A percentile compares a stretch with the other conserved stretches of the same genome.
These are phyloP conservation scores for Euura saliciscinereae DNA, from an alignment of 1,140 invertebrate species.

Conservation along the genomic window DNA sequence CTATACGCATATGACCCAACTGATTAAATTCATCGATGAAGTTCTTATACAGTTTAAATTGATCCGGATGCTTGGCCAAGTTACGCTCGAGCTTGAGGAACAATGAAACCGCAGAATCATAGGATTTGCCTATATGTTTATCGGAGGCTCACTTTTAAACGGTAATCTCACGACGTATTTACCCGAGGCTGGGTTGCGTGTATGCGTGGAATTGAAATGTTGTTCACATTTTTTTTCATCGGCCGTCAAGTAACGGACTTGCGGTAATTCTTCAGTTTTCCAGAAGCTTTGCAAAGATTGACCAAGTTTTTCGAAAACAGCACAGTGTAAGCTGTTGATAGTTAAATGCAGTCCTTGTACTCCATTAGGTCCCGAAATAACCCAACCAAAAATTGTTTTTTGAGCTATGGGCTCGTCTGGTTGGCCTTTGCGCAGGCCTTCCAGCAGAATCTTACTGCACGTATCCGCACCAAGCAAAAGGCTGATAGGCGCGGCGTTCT, in stretches of 20 bases:
- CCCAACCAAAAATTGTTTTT: constrained; percentile 20
- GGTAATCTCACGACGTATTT: neutral
- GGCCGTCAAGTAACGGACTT: neutral
- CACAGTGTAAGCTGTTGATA: too few species aligned
- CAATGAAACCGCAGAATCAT: neutral
- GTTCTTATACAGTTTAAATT: constrained; percentile 19
- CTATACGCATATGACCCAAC: constrained; percentile 38
- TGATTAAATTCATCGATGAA: constrained; percentile 40
- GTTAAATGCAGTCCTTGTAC: neutral
- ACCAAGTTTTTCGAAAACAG: neutral
- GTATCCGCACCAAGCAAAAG: too few species aligned
- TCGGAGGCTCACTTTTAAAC: neutral
- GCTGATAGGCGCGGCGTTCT: too few species aligned
- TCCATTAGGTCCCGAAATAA: constrained; percentile 17
- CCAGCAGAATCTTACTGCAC: too few species aligned
- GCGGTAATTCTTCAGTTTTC: constrained; percentile 16
- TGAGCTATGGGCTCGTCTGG: constrained; percentile 13
- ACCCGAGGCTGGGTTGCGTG: neutral
- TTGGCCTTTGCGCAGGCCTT: too few species aligned
- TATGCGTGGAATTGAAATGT: neutral
- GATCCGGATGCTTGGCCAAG: neutral
- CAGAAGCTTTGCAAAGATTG: constrained; percentile 18
- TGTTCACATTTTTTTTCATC: neutral
- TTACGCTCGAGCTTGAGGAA: neutral
- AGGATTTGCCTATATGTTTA: neutral